These are phyloP conservation scores for Ophion ellenae DNA, from an alignment of 2,888 invertebrate genomes.

Conservation along the genomic window DNA sequence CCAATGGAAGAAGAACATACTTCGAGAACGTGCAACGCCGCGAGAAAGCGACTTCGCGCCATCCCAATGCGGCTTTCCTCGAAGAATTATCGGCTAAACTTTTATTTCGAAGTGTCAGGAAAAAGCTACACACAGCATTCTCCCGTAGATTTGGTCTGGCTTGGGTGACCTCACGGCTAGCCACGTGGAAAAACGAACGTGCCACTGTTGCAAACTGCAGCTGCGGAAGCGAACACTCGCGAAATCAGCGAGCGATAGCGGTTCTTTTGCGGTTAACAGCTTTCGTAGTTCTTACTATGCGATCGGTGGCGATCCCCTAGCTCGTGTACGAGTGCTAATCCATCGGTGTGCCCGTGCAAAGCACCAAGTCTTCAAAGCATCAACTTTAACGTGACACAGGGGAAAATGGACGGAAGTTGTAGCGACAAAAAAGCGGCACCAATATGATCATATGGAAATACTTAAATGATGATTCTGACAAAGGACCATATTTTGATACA, in stretches of 20 bases:
- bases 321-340: slow-evolving; percentile 11
- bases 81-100: slow-evolving; percentile 62
- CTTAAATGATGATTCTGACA: too few relatives aligned
- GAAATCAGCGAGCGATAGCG: slow-evolving; percentile 19
- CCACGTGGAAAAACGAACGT: slow-evolving; percentile 49
- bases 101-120: slow-evolving; percentile 60
- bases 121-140: slow-evolving; percentile 35
- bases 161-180: slow-evolving; percentile 38
- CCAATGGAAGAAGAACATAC: slow-evolving; percentile 24
- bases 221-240: slow-evolving; percentile 36
- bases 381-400: background rate
- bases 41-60: slow-evolving; percentile 12
- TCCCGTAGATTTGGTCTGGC: slow-evolving; percentile 29
- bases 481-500: too few relatives aligned
- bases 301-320: slow-evolving; percentile 47
- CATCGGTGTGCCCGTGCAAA: slow-evolving; percentile 46
- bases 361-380: slow-evolving; percentile 25
- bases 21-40: slow-evolving; percentile 37
- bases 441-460: too few relatives aligned
- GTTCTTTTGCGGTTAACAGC: slow-evolving; percentile 48
- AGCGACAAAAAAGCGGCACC: background rate
- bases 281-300: slow-evolving; percentile 31
- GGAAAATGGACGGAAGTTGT: background rate
- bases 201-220: slow-evolving; percentile 41
- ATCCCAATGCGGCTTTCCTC: slow-evolving; percentile 38